Evolutionary conservation across 1,140 invertebrate species (phyloP), one percentile per base, ranked within the genome.

Genomic region (Chironomus tepperi): DNA sequence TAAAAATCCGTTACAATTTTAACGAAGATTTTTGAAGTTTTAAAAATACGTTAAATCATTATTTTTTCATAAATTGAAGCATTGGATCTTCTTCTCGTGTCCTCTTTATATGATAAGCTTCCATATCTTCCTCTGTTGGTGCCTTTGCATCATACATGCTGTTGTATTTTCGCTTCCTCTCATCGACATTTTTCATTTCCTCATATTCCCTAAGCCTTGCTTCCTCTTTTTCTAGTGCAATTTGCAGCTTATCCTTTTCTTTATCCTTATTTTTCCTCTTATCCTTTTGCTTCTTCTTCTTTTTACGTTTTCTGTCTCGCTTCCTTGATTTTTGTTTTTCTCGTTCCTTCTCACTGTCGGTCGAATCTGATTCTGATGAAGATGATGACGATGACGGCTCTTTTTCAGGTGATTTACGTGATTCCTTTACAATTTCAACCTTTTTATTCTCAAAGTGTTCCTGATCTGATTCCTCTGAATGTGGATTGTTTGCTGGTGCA

Each of bases 81-180:
- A 98, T 98, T 0, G 96, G 96, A 85, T 98, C 96, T 75, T 98
- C 96, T 2, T 90, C 89, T 43, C 94, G 83, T 75, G 86, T 84
- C 24, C 92, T 87, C 81, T 96, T 97, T 85, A 96, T 91, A 77
- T 91, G 89, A 84, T 93, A 98, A 2, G 95, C 96, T 83, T 98
- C 96, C 80, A 98, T 90, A 83, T 98, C 94, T 78, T 96, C 93
- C 75, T 94, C 91, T 0, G 94, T 93, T 0, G 93, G 93, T 77
- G 90, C 91, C 76, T 92, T 91, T 0, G 88, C 88, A 77, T 93
- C 89, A 77, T 89, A 91, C 89, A 92, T 92, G 78, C 93, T 96
- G 80, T 98, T 97, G 80, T 97, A 98, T 0, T 92, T 89, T 21
- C 96, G 84, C 81, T 98, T 96, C 24, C 95, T 84, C 80, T 98